Percentiles rank a stretch among this genome's conserved stretches.
phyloP scores from a whole-genome alignment of 2,797 vertebrate species.

The Acanthiza pusilla region DNA sequence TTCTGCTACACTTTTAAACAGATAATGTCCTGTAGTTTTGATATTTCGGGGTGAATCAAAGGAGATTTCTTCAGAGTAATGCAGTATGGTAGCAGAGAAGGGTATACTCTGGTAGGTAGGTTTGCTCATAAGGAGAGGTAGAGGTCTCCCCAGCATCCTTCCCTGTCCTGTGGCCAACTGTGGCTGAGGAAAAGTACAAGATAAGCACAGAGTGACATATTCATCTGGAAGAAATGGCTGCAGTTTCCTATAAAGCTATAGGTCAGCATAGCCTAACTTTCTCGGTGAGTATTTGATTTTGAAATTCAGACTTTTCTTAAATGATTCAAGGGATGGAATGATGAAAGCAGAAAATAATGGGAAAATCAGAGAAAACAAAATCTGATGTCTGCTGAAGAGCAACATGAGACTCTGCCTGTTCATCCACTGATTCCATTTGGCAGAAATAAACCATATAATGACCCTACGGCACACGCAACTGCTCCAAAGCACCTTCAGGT shows the following conservation, averaged over 20 bases:
- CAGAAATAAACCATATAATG: background rate
- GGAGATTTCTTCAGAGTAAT: background rate
- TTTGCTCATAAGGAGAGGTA: background rate
- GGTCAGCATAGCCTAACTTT: background rate
- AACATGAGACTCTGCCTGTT: background rate
- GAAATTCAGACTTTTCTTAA: background rate
- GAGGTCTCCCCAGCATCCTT: background rate
- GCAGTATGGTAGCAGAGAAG: background rate
- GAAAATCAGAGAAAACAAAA: constrained; percentile 17
- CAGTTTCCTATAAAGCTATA: background rate
- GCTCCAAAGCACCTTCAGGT: background rate
- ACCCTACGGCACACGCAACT: background rate
- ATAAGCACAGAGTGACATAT: background rate
- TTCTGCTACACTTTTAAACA: background rate
- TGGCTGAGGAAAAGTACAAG: background rate
- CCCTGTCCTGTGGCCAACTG: background rate
- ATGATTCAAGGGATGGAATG: background rate
- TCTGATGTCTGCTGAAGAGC: background rate
- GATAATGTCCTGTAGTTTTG: background rate
- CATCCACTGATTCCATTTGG: background rate
- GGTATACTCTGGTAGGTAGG: no score
- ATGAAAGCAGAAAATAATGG: constrained; percentile 2
- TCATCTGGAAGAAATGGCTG: background rate
- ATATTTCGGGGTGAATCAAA: background rate
- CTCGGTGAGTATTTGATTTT: background rate